Conservation (phyloP, 2,888 invertebrate genomes). For the Nebria brevicollis region DNA sequence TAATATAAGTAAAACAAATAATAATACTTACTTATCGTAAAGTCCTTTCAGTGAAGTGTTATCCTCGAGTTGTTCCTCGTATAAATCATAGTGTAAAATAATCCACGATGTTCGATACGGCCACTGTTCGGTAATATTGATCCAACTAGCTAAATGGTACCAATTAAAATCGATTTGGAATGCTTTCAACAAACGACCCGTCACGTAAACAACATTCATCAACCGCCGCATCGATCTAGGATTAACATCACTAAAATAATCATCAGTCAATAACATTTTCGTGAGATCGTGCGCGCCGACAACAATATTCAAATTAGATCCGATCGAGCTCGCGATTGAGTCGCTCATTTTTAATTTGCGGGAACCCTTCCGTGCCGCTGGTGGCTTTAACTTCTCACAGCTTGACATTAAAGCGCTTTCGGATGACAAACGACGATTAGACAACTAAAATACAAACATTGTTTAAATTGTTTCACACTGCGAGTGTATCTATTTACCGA, state of each 20-base stretch:
- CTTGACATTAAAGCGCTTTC: conserved; percentile 85
- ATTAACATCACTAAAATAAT: conserved; percentile 99
- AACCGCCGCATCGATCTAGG: conserved; percentile 95
- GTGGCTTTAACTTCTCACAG: conserved; percentile 75
- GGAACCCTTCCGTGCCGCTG: conserved; percentile 68
- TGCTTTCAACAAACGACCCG: conserved; percentile 94
- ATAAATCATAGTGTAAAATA: conserved; percentile 91
- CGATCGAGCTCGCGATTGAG: conserved; percentile 90
- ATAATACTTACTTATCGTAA: conserved; percentile 84
- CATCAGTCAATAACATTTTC: conserved; percentile 92
- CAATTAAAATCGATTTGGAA: conserved; percentile 99
- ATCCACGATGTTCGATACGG: conserved; percentile 98
- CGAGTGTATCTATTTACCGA: conserved; percentile 59
- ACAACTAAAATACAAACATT: conserved; percentile 64
- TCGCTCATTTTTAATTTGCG: conserved; percentile 84
- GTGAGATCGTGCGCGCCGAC: conserved; percentile 77
- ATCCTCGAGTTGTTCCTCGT: conserved; percentile 89
- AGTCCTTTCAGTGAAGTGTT: conserved; percentile 85
- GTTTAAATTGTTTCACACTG: neutral
- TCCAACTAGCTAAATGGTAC: conserved; percentile 98
- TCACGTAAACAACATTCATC: conserved; percentile 97
- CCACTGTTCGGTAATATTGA: conserved; percentile 99
- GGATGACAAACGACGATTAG: conserved; percentile 79
- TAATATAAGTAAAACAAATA: neutral
- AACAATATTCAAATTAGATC: conserved; percentile 83